Conservation (phyloP, 2,797 vertebrate species). For the Phalanger gymnotis region DNA sequence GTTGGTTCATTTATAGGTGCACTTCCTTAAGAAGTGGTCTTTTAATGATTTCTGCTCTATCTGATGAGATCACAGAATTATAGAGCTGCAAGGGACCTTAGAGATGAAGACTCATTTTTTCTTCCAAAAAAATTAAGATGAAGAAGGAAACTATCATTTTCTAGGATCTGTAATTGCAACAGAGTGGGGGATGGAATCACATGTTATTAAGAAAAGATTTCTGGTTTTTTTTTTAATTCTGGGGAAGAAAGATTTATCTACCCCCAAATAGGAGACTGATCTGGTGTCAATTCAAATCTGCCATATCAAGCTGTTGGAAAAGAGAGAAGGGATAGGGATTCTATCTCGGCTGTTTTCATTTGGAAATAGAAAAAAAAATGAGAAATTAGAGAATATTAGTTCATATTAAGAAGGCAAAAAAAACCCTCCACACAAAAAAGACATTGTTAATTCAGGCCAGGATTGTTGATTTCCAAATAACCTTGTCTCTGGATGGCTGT, state of each 20-base stretch:
- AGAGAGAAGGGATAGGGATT: conserved; percentile 45
- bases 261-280: conserved; percentile 68
- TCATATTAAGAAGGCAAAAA: conserved; percentile 70
- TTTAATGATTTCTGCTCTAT: conserved; percentile 49
- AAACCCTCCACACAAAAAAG: conserved; percentile 35
- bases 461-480: conserved; percentile 69
- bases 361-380: conserved; percentile 61
- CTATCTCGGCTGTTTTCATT: conserved; percentile 60
- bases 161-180: conserved; percentile 53
- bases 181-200: conserved; percentile 48
- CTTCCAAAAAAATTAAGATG: conserved; percentile 69
- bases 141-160: conserved; percentile 63
- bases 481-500: conserved; percentile 56
- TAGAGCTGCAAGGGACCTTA: neutral
- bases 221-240: conserved; percentile 65
- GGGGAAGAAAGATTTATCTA: conserved; percentile 30
- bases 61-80: conserved; percentile 13
- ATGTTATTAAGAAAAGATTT: conserved; percentile 75
- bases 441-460: conserved; percentile 62
- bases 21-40: conserved; percentile 57
- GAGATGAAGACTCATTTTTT: conserved; percentile 63
- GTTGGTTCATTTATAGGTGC: conserved; percentile 59
- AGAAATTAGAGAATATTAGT: conserved; percentile 68
- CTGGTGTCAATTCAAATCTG: conserved; percentile 41
- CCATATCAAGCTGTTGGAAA: conserved; percentile 41